Conservation (phyloP, 2,113 vertebrate species). For the Sinocyclocheilus grahami region DNA sequence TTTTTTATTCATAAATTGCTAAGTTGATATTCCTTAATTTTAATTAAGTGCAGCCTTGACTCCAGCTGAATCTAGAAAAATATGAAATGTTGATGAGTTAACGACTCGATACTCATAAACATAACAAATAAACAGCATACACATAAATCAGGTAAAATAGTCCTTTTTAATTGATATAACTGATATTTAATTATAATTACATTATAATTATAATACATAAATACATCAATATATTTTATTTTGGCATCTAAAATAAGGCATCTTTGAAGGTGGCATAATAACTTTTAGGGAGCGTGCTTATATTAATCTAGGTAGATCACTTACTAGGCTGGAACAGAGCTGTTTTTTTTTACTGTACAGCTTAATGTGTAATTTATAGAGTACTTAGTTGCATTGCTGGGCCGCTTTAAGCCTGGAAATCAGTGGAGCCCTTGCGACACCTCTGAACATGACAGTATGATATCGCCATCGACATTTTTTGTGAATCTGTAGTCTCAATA, state of each 20-base stretch:
- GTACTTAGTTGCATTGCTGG: neutral
- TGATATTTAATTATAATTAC: too few species aligned
- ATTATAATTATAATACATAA: too few species aligned
- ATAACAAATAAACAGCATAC: neutral
- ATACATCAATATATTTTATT: too few species aligned
- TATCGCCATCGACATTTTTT: constrained; percentile 9
- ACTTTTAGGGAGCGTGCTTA: neutral
- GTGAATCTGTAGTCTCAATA: neutral
- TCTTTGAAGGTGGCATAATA: neutral
- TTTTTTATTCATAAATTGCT: neutral
- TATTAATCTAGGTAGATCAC: neutral
- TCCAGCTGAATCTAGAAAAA: neutral
- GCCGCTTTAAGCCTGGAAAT: neutral
- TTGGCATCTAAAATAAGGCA: neutral
- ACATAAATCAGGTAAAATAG: neutral
- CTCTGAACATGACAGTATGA: neutral
- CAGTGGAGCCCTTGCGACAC: neutral
- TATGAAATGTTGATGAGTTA: too few species aligned
- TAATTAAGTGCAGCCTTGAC: neutral
- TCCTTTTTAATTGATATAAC: neutral
- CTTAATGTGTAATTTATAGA: neutral
- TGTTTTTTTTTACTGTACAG: neutral
- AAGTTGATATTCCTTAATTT: neutral
- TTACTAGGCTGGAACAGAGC: neutral
- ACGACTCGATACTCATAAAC: neutral